A percentile compares a stretch with the other conserved stretches of the same genome.
These are phyloP conservation scores for Miniopterus natalensis DNA, from an alignment of 2,113 vertebrate species.

Conservation along the genomic window DNA sequence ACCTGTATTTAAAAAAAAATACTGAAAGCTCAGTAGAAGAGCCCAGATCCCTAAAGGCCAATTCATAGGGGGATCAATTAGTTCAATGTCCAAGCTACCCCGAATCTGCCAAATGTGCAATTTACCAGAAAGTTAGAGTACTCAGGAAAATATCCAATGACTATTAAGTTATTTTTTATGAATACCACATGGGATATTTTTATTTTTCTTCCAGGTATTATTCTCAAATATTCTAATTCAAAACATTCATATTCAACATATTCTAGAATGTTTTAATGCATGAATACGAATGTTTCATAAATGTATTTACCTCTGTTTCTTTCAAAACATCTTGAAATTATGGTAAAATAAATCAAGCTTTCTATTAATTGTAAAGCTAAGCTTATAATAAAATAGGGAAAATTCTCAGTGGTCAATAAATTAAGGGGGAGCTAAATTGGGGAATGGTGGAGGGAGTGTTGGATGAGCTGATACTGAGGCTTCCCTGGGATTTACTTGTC, in stretches of 20 bases:
- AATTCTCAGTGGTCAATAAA: constrained; percentile 22
- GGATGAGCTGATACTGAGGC: background rate
- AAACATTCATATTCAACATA: background rate
- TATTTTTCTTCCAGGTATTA: background rate
- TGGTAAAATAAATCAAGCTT: background rate
- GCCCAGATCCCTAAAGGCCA: background rate
- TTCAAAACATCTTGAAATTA: background rate
- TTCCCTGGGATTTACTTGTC: background rate
- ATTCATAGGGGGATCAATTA: background rate
- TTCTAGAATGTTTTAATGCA: constrained; percentile 21
- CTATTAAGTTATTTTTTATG: background rate
- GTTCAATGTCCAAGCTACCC: background rate
- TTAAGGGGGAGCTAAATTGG: background rate
- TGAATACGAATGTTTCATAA: background rate
- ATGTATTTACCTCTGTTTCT: background rate
- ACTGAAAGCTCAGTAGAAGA: background rate
- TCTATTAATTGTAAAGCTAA: background rate
- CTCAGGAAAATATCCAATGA: constrained; percentile 1
- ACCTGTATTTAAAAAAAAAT: background rate
- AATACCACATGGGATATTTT: background rate
- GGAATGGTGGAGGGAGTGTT: background rate
- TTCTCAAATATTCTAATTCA: background rate
- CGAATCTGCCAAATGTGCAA: background rate
- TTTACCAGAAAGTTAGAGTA: background rate
- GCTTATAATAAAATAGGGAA: background rate